Evolutionary conservation across 1,140 invertebrate species (phyloP).

Genomic region (Leptinotarsa texana): DNA sequence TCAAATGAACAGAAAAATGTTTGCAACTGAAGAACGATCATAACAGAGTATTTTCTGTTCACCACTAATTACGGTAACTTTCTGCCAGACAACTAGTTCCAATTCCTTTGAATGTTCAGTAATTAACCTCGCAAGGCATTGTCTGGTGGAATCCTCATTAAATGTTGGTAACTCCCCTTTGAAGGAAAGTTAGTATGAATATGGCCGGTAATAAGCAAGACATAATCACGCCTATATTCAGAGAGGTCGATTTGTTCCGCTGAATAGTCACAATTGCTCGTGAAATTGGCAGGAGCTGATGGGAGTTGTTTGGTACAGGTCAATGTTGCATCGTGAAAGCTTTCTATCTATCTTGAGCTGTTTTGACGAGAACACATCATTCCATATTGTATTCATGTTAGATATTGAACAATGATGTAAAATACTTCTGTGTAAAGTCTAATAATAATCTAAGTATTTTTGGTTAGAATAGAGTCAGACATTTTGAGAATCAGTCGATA

Average conservation of each 20-base stretch:
- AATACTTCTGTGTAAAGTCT: too few relatives aligned
- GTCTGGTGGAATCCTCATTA: background rate
- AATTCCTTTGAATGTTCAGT: background rate
- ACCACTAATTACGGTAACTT: too few relatives aligned
- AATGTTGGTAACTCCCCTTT: background rate
- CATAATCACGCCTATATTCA: background rate
- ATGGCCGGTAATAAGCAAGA: background rate
- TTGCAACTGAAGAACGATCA: too few relatives aligned
- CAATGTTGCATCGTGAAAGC: background rate
- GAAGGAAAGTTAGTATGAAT: background rate
- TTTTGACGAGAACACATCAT: too few relatives aligned
- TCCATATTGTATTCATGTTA: too few relatives aligned
- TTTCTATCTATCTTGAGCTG: too few relatives aligned
- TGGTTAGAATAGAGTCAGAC: too few relatives aligned
- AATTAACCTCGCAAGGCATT: background rate
- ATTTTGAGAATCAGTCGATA: too few relatives aligned
- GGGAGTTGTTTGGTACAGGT: background rate
- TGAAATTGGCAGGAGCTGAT: background rate
- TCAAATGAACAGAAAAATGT: too few relatives aligned
- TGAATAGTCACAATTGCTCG: background rate
- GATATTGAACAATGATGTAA: too few relatives aligned
- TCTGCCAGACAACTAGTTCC: background rate
- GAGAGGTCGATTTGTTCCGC: background rate
- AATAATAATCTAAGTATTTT: too few relatives aligned
- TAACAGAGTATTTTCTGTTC: too few relatives aligned